Percentiles rank a stretch among this genome's conserved stretches.
phyloP scores from a whole-genome alignment of 2,113 vertebrate species.

The Aptenodytes patagonicus region DNA sequence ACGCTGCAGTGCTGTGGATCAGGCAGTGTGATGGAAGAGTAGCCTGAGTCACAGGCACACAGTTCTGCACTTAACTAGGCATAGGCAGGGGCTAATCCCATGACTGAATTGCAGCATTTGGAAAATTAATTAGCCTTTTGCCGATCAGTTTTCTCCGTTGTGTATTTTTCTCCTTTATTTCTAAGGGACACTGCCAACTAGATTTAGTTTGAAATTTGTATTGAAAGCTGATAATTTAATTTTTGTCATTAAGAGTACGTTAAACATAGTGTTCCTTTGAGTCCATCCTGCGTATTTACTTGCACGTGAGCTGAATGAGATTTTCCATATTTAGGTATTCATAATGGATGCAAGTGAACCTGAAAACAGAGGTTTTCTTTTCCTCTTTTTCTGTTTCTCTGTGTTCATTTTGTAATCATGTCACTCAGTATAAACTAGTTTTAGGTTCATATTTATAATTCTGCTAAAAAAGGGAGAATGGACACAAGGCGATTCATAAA shows the following conservation, averaged over 20 bases:
- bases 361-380: not conserved
- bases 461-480: not conserved
- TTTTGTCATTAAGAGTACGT: not conserved
- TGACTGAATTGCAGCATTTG: not conserved
- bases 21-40: not conserved
- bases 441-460: not conserved
- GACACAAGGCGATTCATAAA: not conserved
- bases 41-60: not conserved
- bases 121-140: not conserved
- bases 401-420: not conserved
- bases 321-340: not conserved
- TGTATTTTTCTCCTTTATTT: not conserved
- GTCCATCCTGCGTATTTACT: not conserved
- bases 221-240: not conserved
- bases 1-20: not conserved
- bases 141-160: not conserved
- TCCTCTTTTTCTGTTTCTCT: not conserved
- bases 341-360: not conserved
- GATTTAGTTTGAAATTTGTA: not conserved
- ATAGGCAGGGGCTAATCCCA: not conserved
- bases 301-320: not conserved
- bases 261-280: not conserved
- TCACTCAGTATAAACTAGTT: not conserved
- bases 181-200: not conserved
- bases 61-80: not conserved